Evolutionary conservation across 2,797 vertebrate genomes (phyloP).

Genomic region (Linurgus olivaceus): DNA sequence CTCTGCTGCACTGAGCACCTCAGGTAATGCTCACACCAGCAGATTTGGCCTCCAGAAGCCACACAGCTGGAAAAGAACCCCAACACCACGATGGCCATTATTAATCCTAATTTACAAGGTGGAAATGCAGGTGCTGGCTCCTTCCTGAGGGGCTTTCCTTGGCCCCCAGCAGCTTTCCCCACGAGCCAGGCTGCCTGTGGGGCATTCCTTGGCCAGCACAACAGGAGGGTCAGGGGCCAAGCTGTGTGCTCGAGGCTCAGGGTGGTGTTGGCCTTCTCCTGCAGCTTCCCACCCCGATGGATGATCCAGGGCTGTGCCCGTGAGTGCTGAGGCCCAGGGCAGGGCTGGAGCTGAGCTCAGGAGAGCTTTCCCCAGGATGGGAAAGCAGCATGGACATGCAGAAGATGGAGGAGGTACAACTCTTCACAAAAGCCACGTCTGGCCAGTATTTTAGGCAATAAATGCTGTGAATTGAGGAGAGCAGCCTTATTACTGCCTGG

Average conservation of each 20-base stretch:
- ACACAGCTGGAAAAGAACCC: neutral
- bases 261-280: rapidly evolving
- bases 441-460: neutral
- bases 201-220: neutral
- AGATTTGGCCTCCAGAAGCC: neutral
- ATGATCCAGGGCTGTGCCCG: rapidly evolving
- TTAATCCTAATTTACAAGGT: neutral
- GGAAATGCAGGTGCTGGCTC: neutral
- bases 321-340: rapidly evolving
- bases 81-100: rapidly evolving
- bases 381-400: neutral
- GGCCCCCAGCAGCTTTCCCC: neutral
- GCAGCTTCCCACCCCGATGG: rapidly evolving
- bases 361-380: neutral
- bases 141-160: neutral
- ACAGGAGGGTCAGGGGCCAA: neutral
- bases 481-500: neutral
- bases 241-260: rapidly evolving
- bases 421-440: neutral
- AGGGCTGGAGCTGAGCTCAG: rapidly evolving
- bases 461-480: neutral
- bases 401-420: neutral
- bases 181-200: rapidly evolving
- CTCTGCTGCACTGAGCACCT: neutral
- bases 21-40: rapidly evolving